These are phyloP conservation scores for Euwallacea fornicatus DNA, from an alignment of 1,140 invertebrate genomes.

Conservation along the genomic window DNA sequence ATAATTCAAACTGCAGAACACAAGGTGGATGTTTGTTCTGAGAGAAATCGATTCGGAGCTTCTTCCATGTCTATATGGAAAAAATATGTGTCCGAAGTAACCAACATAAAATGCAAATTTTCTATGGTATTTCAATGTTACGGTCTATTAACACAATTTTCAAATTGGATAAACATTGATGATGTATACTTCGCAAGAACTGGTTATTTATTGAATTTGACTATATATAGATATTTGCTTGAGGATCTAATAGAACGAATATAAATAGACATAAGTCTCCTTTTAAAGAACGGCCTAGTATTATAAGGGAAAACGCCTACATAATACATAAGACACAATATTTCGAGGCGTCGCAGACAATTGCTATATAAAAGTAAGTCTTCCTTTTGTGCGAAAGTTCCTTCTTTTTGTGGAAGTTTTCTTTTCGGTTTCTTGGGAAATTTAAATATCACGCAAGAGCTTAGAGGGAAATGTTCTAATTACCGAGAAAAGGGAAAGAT, in stretches of 20 bases:
- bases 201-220: too few species aligned
- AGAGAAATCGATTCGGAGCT: conserved; percentile 1
- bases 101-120: not conserved
- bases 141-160: not conserved
- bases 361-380: conserved; percentile 11
- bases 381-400: conserved; percentile 3
- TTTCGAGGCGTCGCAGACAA: conserved; percentile 11
- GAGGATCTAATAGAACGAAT: too few species aligned
- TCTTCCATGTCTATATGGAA: not conserved
- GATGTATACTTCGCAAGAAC: too few species aligned
- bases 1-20: conserved; percentile 12
- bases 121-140: not conserved
- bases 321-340: not conserved
- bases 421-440: not conserved
- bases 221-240: too few species aligned
- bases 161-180: too few species aligned
- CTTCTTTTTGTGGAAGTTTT: conserved; percentile 2
- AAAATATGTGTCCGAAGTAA: not conserved
- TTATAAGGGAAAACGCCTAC: too few species aligned
- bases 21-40: conserved; percentile 8
- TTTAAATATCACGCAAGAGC: conserved; percentile 2
- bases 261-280: too few species aligned
- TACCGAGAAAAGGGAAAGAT: not conserved
- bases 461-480: not conserved
- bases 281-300: too few species aligned